These are phyloP conservation scores for Cydia strobilella DNA, from an alignment of 1,140 invertebrate genomes.

Conservation along the genomic window DNA sequence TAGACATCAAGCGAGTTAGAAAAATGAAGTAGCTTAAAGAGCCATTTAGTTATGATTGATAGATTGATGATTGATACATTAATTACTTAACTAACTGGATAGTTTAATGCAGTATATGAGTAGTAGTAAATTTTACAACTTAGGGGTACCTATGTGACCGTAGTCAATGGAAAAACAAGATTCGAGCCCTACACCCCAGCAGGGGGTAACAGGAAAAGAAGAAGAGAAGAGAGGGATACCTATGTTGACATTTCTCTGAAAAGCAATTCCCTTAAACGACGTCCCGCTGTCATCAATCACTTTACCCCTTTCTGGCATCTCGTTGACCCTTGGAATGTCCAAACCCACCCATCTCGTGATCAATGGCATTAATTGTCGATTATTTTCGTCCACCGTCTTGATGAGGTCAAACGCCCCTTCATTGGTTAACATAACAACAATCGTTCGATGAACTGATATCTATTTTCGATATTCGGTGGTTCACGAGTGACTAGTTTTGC, in stretches of 20 bases:
- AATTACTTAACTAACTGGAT: background rate
- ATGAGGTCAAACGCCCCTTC: conserved; percentile 34
- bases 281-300: conserved; percentile 1
- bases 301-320: conserved; percentile 13
- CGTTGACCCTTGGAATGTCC: conserved; percentile 23
- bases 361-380: conserved; percentile 54
- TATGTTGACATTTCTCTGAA: background rate
- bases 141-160: too few relatives aligned
- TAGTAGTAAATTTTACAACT: background rate
- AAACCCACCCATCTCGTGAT: conserved; percentile 33
- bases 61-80: background rate
- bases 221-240: too few relatives aligned
- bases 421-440: conserved; percentile 30
- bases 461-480: conserved; percentile 20
- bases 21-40: background rate
- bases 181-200: too few relatives aligned
- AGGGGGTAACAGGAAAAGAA: too few relatives aligned
- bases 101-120: background rate
- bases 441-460: conserved; percentile 26
- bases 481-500: background rate
- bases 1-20: background rate
- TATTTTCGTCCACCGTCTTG: conserved; percentile 45
- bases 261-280: background rate
- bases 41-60: background rate
- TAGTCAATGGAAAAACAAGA: too few relatives aligned